phyloP scores from a whole-genome alignment of 2,888 invertebrate species.

The Campaea margaritaria region DNA sequence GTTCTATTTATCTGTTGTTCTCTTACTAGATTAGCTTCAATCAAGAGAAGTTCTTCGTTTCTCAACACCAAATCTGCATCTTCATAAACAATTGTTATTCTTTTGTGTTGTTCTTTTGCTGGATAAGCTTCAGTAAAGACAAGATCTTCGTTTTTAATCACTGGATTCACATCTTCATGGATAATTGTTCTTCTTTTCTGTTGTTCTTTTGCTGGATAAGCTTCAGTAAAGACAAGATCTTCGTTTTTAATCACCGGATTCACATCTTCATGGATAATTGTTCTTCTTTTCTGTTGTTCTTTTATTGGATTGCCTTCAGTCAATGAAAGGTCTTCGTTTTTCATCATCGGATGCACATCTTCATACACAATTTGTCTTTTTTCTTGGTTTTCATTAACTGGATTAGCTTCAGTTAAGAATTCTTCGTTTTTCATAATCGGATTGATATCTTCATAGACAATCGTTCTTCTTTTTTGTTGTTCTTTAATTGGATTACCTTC shows the following conservation, averaged over 20 bases:
- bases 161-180: too few species aligned
- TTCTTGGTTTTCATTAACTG: conserved; percentile 4
- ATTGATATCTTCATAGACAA: conserved; percentile 2
- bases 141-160: too few species aligned
- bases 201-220: too few species aligned
- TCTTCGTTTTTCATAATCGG: conserved; percentile 17
- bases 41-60: too few species aligned
- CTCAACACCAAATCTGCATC: background rate
- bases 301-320: background rate
- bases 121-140: too few species aligned
- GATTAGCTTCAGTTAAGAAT: background rate
- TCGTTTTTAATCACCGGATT: background rate
- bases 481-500: background rate
- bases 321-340: conserved; percentile 12
- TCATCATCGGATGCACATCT: conserved; percentile 8
- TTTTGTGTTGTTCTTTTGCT: background rate
- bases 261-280: conserved; percentile 1
- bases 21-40: too few species aligned
- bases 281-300: conserved; percentile 9
- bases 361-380: conserved; percentile 3
- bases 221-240: too few species aligned
- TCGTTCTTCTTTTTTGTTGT: background rate
- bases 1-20: too few species aligned
- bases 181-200: too few species aligned
- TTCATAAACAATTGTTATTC: conserved; percentile 2